A percentile compares a stretch with the other conserved stretches of the same genome.
Conservation (phyloP, 1,140 invertebrate genomes). For the Euura lappo region DNA sequence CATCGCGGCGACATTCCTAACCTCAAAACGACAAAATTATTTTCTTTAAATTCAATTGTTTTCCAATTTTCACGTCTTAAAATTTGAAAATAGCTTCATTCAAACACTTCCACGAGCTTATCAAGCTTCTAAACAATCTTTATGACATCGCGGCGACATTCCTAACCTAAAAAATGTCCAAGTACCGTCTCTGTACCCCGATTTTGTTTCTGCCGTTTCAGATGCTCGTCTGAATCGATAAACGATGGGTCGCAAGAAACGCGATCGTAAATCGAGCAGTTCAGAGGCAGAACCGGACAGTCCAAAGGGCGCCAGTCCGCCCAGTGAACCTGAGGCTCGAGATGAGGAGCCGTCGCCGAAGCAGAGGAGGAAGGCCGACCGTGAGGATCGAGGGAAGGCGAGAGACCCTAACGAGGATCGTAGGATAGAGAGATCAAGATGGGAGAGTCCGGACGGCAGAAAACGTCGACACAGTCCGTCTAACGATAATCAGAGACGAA, state of each 20-base stretch:
- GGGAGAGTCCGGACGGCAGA: conserved; percentile 36
- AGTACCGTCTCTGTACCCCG: too few species aligned
- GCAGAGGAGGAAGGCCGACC: neutral
- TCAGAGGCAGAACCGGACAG: neutral
- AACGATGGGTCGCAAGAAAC: neutral
- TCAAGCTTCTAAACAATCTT: too few species aligned
- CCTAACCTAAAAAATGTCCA: too few species aligned
- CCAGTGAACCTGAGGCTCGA: neutral
- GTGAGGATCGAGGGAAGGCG: neutral
- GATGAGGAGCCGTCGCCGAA: neutral
- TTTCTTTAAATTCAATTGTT: too few species aligned
- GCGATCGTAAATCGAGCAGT: neutral
- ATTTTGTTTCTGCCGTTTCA: too few species aligned
- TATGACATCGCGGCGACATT: too few species aligned
- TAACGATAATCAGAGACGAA: conserved; percentile 2
- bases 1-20: too few species aligned
- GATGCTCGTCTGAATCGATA: too few species aligned
- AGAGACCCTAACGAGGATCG: neutral
- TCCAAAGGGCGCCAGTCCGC: neutral
- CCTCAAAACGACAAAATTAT: too few species aligned
- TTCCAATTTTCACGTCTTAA: too few species aligned
- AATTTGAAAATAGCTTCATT: too few species aligned
- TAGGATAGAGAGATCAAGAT: conserved; percentile 34
- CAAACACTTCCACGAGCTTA: too few species aligned
- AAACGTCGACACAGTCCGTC: neutral